Percentiles rank a stretch among this genome's conserved stretches.
Conservation (phyloP, 2,113 vertebrate genomes). For the Lamprotornis superbus region DNA sequence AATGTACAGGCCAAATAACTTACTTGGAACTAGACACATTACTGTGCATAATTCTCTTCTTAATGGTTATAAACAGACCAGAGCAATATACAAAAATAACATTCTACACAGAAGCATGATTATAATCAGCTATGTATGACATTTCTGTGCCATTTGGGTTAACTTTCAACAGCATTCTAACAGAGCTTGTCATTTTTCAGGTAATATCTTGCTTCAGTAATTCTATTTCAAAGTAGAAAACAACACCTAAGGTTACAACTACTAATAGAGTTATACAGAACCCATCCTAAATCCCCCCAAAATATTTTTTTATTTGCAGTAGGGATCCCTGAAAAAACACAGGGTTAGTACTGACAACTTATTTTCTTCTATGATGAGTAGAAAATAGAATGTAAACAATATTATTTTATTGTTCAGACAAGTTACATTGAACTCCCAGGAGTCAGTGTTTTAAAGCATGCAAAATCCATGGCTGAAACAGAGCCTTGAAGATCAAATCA, state of each 20-base stretch:
- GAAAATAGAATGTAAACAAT: not conserved
- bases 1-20: slow-evolving; percentile 26
- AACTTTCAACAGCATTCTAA: slow-evolving; percentile 25
- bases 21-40: slow-evolving; percentile 17
- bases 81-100: slow-evolving; percentile 37
- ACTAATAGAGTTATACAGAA: not conserved
- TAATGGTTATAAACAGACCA: slow-evolving; percentile 34
- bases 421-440: not conserved
- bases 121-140: slow-evolving; percentile 7
- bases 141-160: slow-evolving; percentile 45
- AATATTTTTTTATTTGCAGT: not conserved
- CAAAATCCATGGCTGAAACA: not conserved
- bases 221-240: slow-evolving; percentile 37
- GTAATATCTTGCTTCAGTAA: slow-evolving; percentile 28
- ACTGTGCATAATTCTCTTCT: slow-evolving; percentile 36
- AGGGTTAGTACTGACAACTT: not conserved
- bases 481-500: not conserved
- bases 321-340: not conserved
- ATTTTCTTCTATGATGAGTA: not conserved
- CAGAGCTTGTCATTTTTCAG: slow-evolving; percentile 12
- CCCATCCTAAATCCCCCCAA: not conserved
- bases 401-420: not conserved
- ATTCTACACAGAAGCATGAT: not conserved
- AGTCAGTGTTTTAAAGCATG: not conserved
- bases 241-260: not conserved